Evolutionary conservation across 2,113 vertebrate genomes (phyloP).

Genomic region (Macquaria australasica): DNA sequence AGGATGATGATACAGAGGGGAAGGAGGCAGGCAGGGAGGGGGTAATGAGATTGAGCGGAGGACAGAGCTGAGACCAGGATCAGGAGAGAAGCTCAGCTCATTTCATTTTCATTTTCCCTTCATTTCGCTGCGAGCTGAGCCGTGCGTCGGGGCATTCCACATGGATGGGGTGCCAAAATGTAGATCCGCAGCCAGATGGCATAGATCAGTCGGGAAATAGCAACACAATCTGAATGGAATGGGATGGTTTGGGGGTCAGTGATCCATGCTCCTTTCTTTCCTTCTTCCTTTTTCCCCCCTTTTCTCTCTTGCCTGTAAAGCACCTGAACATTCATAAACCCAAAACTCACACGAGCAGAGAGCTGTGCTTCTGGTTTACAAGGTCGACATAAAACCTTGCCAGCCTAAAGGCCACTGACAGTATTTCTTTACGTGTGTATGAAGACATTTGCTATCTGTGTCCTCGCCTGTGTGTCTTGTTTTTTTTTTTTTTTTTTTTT

Average conservation of each 20-base stretch:
- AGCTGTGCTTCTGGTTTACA: constrained; percentile 38
- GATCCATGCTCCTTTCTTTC: constrained; percentile 40
- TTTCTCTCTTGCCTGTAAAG: not conserved
- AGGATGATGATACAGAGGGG: constrained; percentile 69
- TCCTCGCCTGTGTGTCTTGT: constrained; percentile 30
- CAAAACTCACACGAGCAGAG: constrained; percentile 21
- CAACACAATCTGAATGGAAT: constrained; percentile 63
- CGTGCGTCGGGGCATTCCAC: constrained; percentile 68
- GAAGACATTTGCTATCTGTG: constrained; percentile 35
- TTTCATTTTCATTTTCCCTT: constrained; percentile 83
- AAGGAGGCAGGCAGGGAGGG: constrained; percentile 19
- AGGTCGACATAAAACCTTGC: constrained; percentile 34
- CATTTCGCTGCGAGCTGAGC: constrained; percentile 67
- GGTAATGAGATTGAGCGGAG: constrained; percentile 72
- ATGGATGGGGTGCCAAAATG: constrained; percentile 67
- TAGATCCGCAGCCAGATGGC: constrained; percentile 77
- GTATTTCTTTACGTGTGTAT: constrained; percentile 43
- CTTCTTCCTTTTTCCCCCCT: not conserved
- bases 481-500: constrained; percentile 22
- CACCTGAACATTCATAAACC: constrained; percentile 47
- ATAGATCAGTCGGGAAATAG: constrained; percentile 73
- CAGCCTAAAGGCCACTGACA: constrained; percentile 40
- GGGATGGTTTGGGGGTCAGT: constrained; percentile 50
- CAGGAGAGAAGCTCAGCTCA: constrained; percentile 75
- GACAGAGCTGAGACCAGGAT: constrained; percentile 76